Evolutionary conservation across 92 coral and sea anemone genomes (phyloP).

Genomic region (Metridium senile): DNA sequence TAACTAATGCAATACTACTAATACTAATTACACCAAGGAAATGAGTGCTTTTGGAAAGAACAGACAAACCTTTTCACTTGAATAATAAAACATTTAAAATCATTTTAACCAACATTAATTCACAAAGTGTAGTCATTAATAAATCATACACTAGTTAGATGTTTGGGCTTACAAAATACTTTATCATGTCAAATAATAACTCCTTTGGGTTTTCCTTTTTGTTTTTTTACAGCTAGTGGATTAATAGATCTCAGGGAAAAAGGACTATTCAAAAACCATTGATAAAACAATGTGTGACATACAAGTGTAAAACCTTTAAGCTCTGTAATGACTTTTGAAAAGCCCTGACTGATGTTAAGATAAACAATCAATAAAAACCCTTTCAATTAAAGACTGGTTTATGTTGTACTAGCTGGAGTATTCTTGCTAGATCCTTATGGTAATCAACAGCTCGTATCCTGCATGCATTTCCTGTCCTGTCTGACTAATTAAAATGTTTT

Average conservation of each 20-base stretch:
- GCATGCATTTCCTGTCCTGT: slow-evolving; percentile 22
- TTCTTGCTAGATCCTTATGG: slow-evolving; percentile 18
- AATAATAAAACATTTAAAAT: too few species aligned
- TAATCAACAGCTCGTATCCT: slow-evolving; percentile 22
- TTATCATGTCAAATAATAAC: not conserved
- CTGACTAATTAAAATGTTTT: slow-evolving; percentile 40
- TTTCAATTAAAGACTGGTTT: not conserved
- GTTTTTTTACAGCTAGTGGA: too few species aligned
- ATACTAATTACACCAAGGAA: not conserved
- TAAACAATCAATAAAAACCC: not conserved
- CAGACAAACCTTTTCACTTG: not conserved
- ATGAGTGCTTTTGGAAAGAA: not conserved
- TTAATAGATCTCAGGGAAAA: not conserved
- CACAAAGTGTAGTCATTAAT: not conserved
- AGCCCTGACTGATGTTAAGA: not conserved
- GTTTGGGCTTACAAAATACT: not conserved
- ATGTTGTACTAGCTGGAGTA: not conserved
- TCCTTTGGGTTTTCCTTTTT: not conserved
- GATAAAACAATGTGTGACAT: not conserved
- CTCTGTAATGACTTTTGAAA: slow-evolving; percentile 12
- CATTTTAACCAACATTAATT: not conserved
- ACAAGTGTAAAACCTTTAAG: not conserved
- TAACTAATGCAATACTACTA: not conserved
- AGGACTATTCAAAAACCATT: not conserved
- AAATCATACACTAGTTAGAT: not conserved